A percentile compares a stretch with the other conserved stretches of the same genome.
phyloP scores from a whole-genome alignment of 2,888 invertebrate species.

The Diadromus collaris region DNA sequence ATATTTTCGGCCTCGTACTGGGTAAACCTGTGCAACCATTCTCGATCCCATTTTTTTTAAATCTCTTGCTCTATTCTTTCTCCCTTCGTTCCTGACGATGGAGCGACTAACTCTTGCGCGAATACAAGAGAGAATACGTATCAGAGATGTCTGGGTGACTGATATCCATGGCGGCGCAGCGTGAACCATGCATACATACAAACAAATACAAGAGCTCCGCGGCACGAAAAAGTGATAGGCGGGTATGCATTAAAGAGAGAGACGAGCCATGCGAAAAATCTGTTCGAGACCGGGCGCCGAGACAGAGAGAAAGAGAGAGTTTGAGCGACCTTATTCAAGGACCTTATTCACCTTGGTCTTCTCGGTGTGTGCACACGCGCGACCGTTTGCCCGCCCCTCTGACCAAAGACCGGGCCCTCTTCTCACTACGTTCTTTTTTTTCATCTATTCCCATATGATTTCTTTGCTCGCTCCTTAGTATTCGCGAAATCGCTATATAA shows the following conservation, averaged over 20 bases:
- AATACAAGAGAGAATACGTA: conserved; percentile 22
- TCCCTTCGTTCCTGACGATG: not conserved
- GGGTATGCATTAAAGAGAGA: not conserved
- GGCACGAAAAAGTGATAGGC: conserved; percentile 41
- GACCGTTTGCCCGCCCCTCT: conserved; percentile 54
- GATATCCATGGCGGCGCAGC: conserved; percentile 25
- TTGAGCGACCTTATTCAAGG: conserved; percentile 37
- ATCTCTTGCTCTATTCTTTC: not conserved
- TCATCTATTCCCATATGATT: conserved; percentile 43
- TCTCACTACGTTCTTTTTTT: conserved; percentile 43
- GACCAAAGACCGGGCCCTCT: conserved; percentile 40
- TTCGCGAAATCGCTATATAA: conserved; percentile 15
- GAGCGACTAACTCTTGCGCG: conserved; percentile 31
- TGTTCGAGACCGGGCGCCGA: conserved; percentile 30
- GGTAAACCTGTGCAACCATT: conserved; percentile 45
- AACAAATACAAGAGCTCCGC: conserved; percentile 29
- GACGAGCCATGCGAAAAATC: conserved; percentile 51
- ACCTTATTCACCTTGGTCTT: conserved; percentile 53
- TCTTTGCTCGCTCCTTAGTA: conserved; percentile 45
- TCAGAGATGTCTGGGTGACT: conserved; percentile 41
- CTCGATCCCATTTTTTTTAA: conserved; percentile 2
- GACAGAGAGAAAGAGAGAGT: conserved; percentile 11
- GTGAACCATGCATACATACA: conserved; percentile 16
- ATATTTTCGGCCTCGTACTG: conserved; percentile 72
- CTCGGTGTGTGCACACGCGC: conserved; percentile 51